Evolutionary conservation across 2,797 vertebrate species (phyloP), one percentile per base, ranked within the genome.

Genomic region (Pristis pectinata): DNA sequence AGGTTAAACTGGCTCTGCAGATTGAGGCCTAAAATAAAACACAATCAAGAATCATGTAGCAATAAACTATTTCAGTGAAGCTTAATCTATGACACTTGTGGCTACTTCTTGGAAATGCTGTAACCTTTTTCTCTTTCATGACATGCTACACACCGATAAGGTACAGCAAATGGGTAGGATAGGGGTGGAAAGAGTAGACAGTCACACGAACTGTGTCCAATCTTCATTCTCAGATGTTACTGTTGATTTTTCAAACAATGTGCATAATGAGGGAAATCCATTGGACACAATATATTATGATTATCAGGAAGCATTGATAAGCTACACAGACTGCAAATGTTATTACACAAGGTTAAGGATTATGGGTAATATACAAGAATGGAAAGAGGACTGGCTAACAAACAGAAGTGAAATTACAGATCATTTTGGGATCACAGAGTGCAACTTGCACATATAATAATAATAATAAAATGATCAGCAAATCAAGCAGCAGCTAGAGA

Each of bases 1-100:
- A 99, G 96, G 96, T 99, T 99, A 96, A 99, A 99, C 80, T 99
- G 99, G 96, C 99, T 99, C 96, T 99, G 99, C 77, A 99, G 97
- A 95, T 99, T 99, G 95, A 99, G 98, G 85, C 99, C 99, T 99
- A 95, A 95, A 93, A 37, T 94, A 95, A 96, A 96, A 93, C 83
- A 87, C 24, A 89, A 30, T 34, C 11, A 53, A 74, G 11, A 67
- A 37, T n/a, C 22, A 59, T 87, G 17, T 3, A 59, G 17, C 34
- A 61, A 59, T 61, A 56, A 85, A 56, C 44, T 85, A n/a, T 27
- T 30, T 59, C 83, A 59, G 13, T 7, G 27, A 1, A 59, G 30
- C 83, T 85, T 3, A 89, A n/a, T 6, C 34, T 91, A 61, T 24
- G 59, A 91, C 8, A 37, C 22, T 67, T 67, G 19, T 67, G 61